Percentiles rank a stretch among this genome's conserved stretches.
Evolutionary conservation across 2,113 vertebrate genomes (phyloP).

Genomic region (Xenopus borealis): DNA sequence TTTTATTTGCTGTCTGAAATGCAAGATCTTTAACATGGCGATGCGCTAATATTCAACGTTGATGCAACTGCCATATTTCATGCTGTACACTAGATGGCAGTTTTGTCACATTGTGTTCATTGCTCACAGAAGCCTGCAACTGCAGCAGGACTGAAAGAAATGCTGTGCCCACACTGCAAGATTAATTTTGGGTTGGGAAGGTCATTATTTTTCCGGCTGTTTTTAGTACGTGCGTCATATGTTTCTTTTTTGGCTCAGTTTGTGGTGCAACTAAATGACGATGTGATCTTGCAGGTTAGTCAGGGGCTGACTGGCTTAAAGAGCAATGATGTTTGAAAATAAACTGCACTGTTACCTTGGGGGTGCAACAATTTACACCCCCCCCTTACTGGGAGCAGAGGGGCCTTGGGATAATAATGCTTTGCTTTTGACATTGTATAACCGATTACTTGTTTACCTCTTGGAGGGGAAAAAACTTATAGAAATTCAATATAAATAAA

Average conservation of each 20-base stretch:
- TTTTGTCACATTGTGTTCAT: background rate
- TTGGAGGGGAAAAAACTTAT: no score
- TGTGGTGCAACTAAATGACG: background rate
- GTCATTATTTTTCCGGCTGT: background rate
- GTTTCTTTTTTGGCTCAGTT: background rate
- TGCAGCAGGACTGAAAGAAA: background rate
- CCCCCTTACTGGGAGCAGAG: no score
- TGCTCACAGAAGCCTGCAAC: background rate
- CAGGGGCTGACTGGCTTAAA: background rate
- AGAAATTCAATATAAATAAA: no score
- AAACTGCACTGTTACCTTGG: no score
- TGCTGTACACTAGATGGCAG: conserved; percentile 23
- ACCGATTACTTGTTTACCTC: no score
- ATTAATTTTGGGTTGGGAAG: background rate
- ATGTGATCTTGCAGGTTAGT: background rate
- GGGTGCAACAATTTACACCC: no score
- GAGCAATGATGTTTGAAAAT: background rate
- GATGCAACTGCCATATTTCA: no score
- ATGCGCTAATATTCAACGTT: no score
- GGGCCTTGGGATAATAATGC: no score
- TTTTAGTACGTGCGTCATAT: background rate
- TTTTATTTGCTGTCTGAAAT: no score
- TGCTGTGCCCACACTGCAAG: background rate
- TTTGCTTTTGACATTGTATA: no score
- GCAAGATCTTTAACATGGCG: no score